phyloP scores from a whole-genome alignment of 2,113 vertebrate species.

The Anguilla rostrata region DNA sequence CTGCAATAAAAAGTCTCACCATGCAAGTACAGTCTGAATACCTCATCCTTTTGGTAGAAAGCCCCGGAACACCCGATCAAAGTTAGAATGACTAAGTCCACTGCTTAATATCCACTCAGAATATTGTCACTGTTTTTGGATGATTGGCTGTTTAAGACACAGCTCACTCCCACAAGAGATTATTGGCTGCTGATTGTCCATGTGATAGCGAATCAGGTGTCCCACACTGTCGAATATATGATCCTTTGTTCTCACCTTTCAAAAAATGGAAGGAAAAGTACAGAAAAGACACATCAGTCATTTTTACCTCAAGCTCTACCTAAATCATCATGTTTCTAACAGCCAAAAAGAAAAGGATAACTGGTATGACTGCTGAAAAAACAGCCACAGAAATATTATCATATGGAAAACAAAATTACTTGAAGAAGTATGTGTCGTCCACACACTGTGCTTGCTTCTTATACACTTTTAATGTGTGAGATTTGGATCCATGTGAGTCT shows the following conservation, averaged over 20 bases:
- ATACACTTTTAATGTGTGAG: neutral
- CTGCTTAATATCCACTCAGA: neutral
- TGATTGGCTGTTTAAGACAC: constrained; percentile 81
- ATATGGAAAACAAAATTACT: neutral
- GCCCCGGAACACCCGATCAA: neutral
- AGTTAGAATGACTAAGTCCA: neutral
- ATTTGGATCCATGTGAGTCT: neutral
- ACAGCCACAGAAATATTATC: neutral
- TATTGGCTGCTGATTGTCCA: constrained; percentile 87
- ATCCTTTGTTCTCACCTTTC: constrained; percentile 88
- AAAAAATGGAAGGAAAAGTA: constrained; percentile 46
- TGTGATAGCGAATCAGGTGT: constrained; percentile 88
- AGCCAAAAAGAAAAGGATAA: neutral
- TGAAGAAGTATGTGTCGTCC: neutral
- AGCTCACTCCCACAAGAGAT: constrained; percentile 87
- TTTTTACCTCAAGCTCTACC: neutral
- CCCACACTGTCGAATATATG: constrained; percentile 81
- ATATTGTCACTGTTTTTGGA: constrained; percentile 57
- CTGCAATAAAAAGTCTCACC: constrained; percentile 5
- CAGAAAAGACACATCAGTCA: neutral
- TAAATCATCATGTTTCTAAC: neutral
- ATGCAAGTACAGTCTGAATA: constrained; percentile 27
- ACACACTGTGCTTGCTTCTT: neutral
- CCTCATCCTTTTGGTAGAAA: neutral
- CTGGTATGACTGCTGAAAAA: neutral